Base-by-base conservation (phyloP, 2,888 invertebrate species). In the Thelaira solivaga region DNA sequence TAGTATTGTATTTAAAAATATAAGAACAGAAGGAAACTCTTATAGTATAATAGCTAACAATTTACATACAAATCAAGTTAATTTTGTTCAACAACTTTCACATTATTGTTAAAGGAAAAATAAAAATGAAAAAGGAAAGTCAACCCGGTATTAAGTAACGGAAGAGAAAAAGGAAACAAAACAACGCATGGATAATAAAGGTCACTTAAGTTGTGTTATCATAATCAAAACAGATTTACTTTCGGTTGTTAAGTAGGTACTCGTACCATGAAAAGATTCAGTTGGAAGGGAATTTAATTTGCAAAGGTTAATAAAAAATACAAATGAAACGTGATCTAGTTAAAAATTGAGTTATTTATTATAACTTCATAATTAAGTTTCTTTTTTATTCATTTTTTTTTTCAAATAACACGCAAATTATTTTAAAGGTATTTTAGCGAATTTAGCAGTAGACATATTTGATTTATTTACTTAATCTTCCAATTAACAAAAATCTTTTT, bases 61-160 rank as follows among this genome's bases (percentile, higher is more conserved):
- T 69, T 69, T 74, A 78, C 69, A 78, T 71, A 71, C 59, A 74
- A 71, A 71, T 74, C 59, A 69, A 65, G 59, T 65, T 47, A 57
- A 65, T 61, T 69, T 49, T 57, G n/a, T 59, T 29, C 16, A 53
- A 53, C 36, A 53, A 53, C 18, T 59, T 64, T 47, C 5, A 20
- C 8, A 20, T 41, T 74, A 55, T 43, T 73, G 43, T 64, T 51
- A 10, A 39, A 43, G 18, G 16, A 29, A 47, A 64, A 29, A 53
- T 5, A 0, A 34, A 31, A 26, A 41, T 10, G 45, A 55, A 20
- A 29, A n/a, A n/a, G n/a, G n/a, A n/a, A n/a, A n/a, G 10, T 51
- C n/a, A 20, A 36, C 4, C 18, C 5, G 34, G 10, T 24, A 16
- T 4, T 26, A 22, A 39, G 22, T 2, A 36, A 18, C 2, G 49